Percentiles rank a stretch among this genome's conserved stretches.
These are phyloP conservation scores for Apostichopus californicus DNA, from an alignment of 35 echinoderm and acorn worm species.

Conservation along the genomic window DNA sequence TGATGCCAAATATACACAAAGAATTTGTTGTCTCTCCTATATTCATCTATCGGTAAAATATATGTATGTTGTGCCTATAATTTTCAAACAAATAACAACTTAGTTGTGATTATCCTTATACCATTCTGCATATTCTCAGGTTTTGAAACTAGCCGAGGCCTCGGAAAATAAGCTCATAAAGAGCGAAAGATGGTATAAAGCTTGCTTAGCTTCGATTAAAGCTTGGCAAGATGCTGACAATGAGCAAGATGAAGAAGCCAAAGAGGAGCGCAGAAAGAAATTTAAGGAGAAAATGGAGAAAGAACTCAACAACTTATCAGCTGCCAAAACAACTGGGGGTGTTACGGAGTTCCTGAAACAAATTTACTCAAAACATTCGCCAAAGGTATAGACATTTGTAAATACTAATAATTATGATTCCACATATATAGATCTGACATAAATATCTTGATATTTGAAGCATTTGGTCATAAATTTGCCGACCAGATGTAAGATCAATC, in stretches of 20 bases:
- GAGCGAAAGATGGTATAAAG: constrained; percentile 5
- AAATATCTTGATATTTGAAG: neutral
- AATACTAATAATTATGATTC: too few species aligned
- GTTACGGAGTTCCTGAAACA: constrained; percentile 15
- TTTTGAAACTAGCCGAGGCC: constrained; percentile 15
- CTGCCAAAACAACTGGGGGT: neutral
- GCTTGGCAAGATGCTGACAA: neutral
- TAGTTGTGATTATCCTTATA: too few species aligned
- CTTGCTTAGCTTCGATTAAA: constrained; percentile 5
- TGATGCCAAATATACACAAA: too few species aligned
- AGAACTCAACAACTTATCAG: neutral
- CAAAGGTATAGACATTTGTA: neutral
- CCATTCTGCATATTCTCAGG: neutral
- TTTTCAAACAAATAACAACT: too few species aligned
- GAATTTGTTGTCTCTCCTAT: too few species aligned
- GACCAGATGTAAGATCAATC: too few species aligned
- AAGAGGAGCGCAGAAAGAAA: neutral
- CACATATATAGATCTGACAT: neutral
- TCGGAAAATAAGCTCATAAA: neutral
- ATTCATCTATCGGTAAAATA: too few species aligned
- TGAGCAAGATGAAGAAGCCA: neutral
- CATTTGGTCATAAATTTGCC: too few species aligned
- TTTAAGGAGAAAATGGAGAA: neutral
- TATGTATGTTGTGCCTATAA: too few species aligned
- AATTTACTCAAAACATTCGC: constrained; percentile 3